Percentiles rank a stretch among this genome's conserved stretches.
These are phyloP conservation scores for Dendrolimus kikuchii DNA, from an alignment of 1,140 invertebrate genomes.

Conservation along the genomic window DNA sequence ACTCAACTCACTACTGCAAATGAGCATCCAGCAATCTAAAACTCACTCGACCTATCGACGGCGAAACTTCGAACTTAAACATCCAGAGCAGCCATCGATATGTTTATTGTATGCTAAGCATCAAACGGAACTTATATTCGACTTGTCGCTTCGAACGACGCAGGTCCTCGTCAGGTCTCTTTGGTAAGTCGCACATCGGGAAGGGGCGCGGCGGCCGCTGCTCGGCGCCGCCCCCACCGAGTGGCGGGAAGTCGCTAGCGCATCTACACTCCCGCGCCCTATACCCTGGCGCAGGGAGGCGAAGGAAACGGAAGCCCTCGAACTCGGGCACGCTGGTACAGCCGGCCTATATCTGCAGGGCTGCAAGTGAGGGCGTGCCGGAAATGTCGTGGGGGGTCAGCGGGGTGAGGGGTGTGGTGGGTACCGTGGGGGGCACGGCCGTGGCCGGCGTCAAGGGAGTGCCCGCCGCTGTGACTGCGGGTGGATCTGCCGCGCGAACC, in stretches of 20 bases:
- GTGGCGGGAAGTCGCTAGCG: constrained; percentile 13
- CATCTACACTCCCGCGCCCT: constrained; percentile 6
- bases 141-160: constrained; percentile 27
- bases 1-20: constrained; percentile 67
- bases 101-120: too few species aligned
- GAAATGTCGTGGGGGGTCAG: constrained; percentile 37
- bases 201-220: constrained; percentile 8
- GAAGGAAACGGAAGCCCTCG: neutral
- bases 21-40: constrained; percentile 59
- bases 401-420: constrained; percentile 45
- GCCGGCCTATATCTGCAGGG: constrained; percentile 33
- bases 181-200: constrained; percentile 34
- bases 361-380: constrained; percentile 32
- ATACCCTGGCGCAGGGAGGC: constrained; percentile 2
- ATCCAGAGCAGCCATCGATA: constrained; percentile 37
- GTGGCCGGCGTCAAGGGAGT: constrained; percentile 38
- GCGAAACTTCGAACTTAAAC: constrained; percentile 30
- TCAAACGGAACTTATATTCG: too few species aligned
- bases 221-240: neutral
- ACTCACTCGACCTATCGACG: constrained; percentile 21
- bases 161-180: constrained; percentile 35
- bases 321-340: neutral
- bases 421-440: constrained; percentile 39
- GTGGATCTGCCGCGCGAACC: constrained; percentile 49
- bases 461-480: constrained; percentile 18